These are phyloP conservation scores for Epinephelus awoara DNA, from an alignment of 2,797 vertebrate genomes.

Conservation along the genomic window DNA sequence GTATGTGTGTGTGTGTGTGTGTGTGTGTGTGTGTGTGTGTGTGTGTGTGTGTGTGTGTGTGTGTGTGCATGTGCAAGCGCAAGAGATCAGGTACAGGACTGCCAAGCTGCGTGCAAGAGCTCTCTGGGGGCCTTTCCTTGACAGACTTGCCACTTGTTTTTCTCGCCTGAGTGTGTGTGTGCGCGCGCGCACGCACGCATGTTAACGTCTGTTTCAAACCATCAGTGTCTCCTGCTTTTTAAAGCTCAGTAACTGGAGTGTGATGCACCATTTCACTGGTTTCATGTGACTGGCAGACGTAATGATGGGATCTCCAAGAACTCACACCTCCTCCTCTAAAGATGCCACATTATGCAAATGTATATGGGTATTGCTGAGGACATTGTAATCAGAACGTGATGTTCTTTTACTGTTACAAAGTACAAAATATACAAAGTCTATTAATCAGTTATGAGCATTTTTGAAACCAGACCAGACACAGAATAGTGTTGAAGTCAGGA, in stretches of 20 bases:
- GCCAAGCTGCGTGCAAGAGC: slow-evolving; percentile 45
- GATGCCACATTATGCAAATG: slow-evolving; percentile 32
- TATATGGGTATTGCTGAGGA: not conserved
- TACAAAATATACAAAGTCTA: not conserved
- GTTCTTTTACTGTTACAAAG: slow-evolving; percentile 1
- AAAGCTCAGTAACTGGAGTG: slow-evolving; percentile 30
- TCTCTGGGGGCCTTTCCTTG: slow-evolving; percentile 63
- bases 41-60: slow-evolving; percentile 20
- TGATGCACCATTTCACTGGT: slow-evolving; percentile 33
- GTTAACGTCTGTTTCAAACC: slow-evolving; percentile 35
- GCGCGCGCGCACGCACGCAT: too few relatives aligned
- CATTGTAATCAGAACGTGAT: slow-evolving; percentile 6
- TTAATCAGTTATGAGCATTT: not conserved
- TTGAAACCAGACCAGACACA: not conserved
- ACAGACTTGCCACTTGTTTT: slow-evolving; percentile 70
- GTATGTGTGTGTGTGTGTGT: slow-evolving; percentile 23
- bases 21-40: slow-evolving; percentile 15
- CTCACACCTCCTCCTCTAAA: slow-evolving; percentile 32
- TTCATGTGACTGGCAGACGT: slow-evolving; percentile 42
- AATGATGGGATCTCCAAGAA: slow-evolving; percentile 29
- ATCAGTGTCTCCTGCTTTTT: slow-evolving; percentile 32
- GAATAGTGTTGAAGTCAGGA: too few relatives aligned
- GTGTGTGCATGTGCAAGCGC: not conserved
- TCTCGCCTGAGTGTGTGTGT: slow-evolving; percentile 21
- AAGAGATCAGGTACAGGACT: slow-evolving; percentile 64